Conservation (phyloP, 2,888 invertebrate genomes). For the Agapostemon virescens region DNA sequence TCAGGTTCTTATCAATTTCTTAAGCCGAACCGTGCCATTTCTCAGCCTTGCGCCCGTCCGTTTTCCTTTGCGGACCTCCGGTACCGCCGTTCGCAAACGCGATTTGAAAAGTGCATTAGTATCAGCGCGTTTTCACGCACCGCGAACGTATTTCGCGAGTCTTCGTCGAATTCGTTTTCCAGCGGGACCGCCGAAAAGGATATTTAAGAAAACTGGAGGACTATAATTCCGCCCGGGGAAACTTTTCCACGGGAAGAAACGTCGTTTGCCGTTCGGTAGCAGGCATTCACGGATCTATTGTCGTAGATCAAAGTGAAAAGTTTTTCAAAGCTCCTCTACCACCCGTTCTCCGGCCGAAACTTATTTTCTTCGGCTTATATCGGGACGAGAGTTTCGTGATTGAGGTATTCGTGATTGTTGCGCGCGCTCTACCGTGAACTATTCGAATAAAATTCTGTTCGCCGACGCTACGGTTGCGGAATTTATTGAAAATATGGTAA, state of each 20-base stretch:
- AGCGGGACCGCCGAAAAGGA: neutral
- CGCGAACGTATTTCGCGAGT: conserved; percentile 26
- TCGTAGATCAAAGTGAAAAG: conserved; percentile 20
- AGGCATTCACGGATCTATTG: neutral
- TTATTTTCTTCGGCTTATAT: conserved; percentile 10
- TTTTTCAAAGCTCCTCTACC: neutral
- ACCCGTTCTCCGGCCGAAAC: neutral
- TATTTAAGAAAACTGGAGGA: neutral
- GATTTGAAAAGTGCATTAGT: conserved; percentile 40
- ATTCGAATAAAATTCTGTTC: conserved; percentile 34
- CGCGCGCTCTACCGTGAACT: neutral
- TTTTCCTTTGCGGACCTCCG: conserved; percentile 25
- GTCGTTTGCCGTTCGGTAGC: neutral
- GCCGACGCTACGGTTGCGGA: conserved; percentile 29
- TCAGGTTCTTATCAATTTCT: conserved; percentile 76
- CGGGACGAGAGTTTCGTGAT: neutral
- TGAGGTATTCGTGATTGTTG: neutral
- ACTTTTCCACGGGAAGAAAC: neutral
- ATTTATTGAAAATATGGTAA: conserved; percentile 56
- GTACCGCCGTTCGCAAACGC: conserved; percentile 28
- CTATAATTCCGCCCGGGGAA: neutral
- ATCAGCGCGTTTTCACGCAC: conserved; percentile 26
- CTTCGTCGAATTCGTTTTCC: conserved; percentile 25
- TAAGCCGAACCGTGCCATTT: conserved; percentile 69
- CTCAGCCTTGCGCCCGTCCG: conserved; percentile 61